Evolutionary conservation across 2,888 invertebrate genomes (phyloP).

Genomic region (Heliconius charithonia): DNA sequence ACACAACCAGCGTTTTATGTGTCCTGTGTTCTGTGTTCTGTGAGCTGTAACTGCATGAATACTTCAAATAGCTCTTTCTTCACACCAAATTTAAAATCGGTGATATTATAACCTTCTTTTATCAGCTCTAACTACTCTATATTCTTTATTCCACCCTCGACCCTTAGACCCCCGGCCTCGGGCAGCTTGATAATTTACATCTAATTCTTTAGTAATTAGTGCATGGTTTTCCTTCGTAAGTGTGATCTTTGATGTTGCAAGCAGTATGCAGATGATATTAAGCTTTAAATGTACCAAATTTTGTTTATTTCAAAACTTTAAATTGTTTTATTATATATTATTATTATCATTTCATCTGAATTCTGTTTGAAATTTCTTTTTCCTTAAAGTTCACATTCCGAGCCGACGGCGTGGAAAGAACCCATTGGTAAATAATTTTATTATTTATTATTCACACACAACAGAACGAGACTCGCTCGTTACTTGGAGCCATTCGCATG

Average conservation of each 20-base stretch:
- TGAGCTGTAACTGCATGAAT: conserved; percentile 21
- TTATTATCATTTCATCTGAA: conserved; percentile 37
- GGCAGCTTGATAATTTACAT: conserved; percentile 11
- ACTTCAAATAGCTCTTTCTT: neutral
- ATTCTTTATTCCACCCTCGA: neutral
- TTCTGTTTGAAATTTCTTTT: conserved; percentile 39
- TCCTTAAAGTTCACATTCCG: conserved; percentile 40
- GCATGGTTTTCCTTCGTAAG: conserved; percentile 31
- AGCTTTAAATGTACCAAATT: conserved; percentile 24
- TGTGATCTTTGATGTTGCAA: conserved; percentile 30
- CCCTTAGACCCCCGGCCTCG: neutral
- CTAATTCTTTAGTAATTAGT: conserved; percentile 20
- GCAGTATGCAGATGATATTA: conserved; percentile 39
- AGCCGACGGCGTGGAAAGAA: conserved; percentile 38
- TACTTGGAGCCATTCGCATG: neutral
- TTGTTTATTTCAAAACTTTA: neutral
- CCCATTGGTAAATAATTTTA: conserved; percentile 37
- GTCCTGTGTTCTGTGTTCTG: too few species aligned
- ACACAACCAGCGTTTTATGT: conserved; percentile 21
- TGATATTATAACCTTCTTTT: neutral
- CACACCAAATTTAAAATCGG: conserved; percentile 1
- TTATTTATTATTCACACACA: conserved; percentile 28
- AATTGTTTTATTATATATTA: conserved; percentile 12
- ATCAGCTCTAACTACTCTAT: conserved; percentile 25
- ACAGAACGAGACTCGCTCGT: neutral